phyloP scores from a whole-genome alignment of 2,113 vertebrate genomes.

The Dicentrarchus labrax region DNA sequence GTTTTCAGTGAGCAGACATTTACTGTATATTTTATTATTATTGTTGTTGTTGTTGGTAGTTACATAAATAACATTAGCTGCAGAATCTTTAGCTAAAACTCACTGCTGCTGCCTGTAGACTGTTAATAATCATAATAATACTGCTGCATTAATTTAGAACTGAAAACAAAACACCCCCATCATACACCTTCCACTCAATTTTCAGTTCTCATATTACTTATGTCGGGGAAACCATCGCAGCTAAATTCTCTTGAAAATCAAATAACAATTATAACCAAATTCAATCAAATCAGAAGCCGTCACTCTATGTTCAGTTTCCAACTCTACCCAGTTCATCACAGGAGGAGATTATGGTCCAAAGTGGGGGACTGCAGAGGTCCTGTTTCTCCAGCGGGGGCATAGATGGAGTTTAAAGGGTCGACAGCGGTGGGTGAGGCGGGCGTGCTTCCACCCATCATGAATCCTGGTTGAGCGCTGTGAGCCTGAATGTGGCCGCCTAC shows the following conservation, averaged over 20 bases:
- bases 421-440: background rate
- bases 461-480: background rate
- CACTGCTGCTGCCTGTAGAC: background rate
- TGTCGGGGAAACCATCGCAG: background rate
- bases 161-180: background rate
- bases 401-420: slow-evolving; percentile 3
- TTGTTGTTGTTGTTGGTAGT: background rate
- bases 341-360: background rate
- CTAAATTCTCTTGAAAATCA: background rate
- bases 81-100: background rate
- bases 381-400: background rate
- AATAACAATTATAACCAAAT: background rate
- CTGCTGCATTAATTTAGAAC: background rate
- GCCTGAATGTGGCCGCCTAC: background rate
- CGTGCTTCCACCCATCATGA: slow-evolving; percentile 15
- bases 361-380: background rate
- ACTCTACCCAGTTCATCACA: background rate
- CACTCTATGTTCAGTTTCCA: background rate
- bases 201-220: too few species aligned
- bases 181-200: background rate
- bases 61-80: background rate
- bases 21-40: background rate
- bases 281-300: background rate
- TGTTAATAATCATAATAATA: background rate
- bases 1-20: background rate